A percentile compares a stretch with the other conserved stretches of the same genome.
These are phyloP conservation scores for Agrotis segetum DNA, from an alignment of 2,888 invertebrate genomes.

Conservation along the genomic window DNA sequence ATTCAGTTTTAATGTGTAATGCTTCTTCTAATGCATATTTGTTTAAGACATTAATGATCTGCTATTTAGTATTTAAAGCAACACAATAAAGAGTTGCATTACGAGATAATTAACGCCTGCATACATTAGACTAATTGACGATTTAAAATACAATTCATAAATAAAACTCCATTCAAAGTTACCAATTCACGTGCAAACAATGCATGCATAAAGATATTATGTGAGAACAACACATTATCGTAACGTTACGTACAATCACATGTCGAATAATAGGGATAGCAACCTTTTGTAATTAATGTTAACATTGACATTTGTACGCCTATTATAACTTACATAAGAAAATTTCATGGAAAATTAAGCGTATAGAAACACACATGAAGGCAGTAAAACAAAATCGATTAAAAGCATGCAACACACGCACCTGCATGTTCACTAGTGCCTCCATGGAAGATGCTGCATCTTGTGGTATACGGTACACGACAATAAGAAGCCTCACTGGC, in stretches of 20 bases:
- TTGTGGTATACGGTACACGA: slow-evolving; percentile 69
- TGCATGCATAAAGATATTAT: background rate
- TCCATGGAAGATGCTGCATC: slow-evolving; percentile 70
- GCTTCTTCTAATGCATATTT: slow-evolving; percentile 13
- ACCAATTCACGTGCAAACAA: background rate
- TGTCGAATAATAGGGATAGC: slow-evolving; percentile 67
- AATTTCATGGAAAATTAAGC: slow-evolving; percentile 76
- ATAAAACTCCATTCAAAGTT: no score
- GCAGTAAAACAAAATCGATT: slow-evolving; percentile 58
- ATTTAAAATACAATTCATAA: no score
- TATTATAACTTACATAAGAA: slow-evolving; percentile 77
- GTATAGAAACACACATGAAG: slow-evolving; percentile 73
- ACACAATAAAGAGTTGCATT: slow-evolving; percentile 23
- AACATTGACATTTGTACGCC: slow-evolving; percentile 83
- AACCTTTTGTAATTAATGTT: slow-evolving; percentile 79
- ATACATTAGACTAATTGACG: slow-evolving; percentile 24
- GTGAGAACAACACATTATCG: background rate
- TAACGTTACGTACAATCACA: slow-evolving; percentile 33
- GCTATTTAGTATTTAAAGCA: slow-evolving; percentile 26
- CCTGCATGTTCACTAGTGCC: slow-evolving; percentile 61
- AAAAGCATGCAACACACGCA: slow-evolving; percentile 50
- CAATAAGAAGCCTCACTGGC: slow-evolving; percentile 74
- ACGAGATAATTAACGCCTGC: slow-evolving; percentile 12
- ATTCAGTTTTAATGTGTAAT: slow-evolving; percentile 8
- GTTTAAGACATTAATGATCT: slow-evolving; percentile 23